Percentiles rank a stretch among this genome's conserved stretches.
Evolutionary conservation across 1,140 invertebrate species (phyloP).

Genomic region (Drosophila kikkawai): DNA sequence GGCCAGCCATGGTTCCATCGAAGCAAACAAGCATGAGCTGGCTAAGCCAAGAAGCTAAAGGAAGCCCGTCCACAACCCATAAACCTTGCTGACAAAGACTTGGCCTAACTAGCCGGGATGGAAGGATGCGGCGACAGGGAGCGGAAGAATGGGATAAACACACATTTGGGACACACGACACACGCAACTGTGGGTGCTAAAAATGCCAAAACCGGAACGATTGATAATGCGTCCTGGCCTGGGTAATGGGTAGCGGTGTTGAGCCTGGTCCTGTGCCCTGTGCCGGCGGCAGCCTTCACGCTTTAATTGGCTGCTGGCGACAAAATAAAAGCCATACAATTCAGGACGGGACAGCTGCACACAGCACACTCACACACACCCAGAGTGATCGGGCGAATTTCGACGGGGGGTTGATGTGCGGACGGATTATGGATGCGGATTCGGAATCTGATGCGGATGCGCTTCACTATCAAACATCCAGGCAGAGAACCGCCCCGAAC

Average conservation of each 20-base stretch:
- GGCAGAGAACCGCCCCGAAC: slow-evolving; percentile 56
- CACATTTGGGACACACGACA: slow-evolving; percentile 44
- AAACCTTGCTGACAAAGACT: slow-evolving; percentile 76
- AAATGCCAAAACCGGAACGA: slow-evolving; percentile 75
- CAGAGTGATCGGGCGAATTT: slow-evolving; percentile 42
- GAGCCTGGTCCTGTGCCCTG: slow-evolving; percentile 62
- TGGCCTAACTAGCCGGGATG: slow-evolving; percentile 62
- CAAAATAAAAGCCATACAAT: slow-evolving; percentile 75
- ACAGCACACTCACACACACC: slow-evolving; percentile 11
- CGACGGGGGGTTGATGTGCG: slow-evolving; percentile 35
- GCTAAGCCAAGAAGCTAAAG: slow-evolving; percentile 50
- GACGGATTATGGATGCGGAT: slow-evolving; percentile 38
- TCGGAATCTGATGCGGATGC: slow-evolving; percentile 23
- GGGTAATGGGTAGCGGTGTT: slow-evolving; percentile 41
- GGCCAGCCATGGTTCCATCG: slow-evolving; percentile 36
- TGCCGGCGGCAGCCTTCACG: slow-evolving; percentile 81
- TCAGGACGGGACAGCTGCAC: slow-evolving; percentile 61
- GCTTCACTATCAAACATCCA: slow-evolving; percentile 61
- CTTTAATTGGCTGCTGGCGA: slow-evolving; percentile 82
- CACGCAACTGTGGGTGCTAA: slow-evolving; percentile 69
- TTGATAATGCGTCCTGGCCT: slow-evolving; percentile 64
- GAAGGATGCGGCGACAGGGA: background rate
- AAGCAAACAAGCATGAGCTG: slow-evolving; percentile 62
- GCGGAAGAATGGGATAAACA: slow-evolving; percentile 56
- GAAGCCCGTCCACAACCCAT: slow-evolving; percentile 45